phyloP scores from a whole-genome alignment of 1,140 invertebrate genomes.

The Chironomus striatipennis region DNA sequence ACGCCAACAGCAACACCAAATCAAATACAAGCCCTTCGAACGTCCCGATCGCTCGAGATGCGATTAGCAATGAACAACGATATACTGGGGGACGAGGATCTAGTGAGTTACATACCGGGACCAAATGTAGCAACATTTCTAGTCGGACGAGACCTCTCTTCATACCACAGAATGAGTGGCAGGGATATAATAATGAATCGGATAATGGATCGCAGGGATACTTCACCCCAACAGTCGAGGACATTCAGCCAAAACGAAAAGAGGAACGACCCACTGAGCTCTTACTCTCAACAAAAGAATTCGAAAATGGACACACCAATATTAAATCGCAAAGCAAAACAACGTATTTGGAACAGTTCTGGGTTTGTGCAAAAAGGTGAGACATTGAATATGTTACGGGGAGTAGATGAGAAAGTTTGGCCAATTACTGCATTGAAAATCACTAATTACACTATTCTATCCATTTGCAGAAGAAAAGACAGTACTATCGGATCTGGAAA shows the following conservation, averaged over 20 bases:
- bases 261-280: constrained; percentile 37
- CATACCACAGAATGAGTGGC: constrained; percentile 41
- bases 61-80: constrained; percentile 46
- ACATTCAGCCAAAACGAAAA: constrained; percentile 37
- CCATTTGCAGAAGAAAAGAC: constrained; percentile 38
- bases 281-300: constrained; percentile 42
- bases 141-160: constrained; percentile 40
- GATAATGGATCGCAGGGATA: constrained; percentile 34
- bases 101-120: constrained; percentile 41
- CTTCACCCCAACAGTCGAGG: constrained; percentile 30
- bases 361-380: constrained; percentile 33
- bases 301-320: constrained; percentile 42
- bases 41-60: constrained; percentile 47
- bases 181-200: constrained; percentile 37
- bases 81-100: constrained; percentile 41
- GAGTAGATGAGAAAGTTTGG: too few relatives aligned
- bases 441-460: constrained; percentile 35
- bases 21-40: neutral
- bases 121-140: constrained; percentile 41
- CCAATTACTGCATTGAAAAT: constrained; percentile 31
- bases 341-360: constrained; percentile 39
- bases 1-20: constrained; percentile 24
- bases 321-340: constrained; percentile 35
- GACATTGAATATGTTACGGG: too few relatives aligned
- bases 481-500: constrained; percentile 36